Percentiles rank a stretch among this genome's conserved stretches.
Evolutionary conservation across 53 echinoderm and acorn worm species (phyloP).

Genomic region (Arbacia lixula): DNA sequence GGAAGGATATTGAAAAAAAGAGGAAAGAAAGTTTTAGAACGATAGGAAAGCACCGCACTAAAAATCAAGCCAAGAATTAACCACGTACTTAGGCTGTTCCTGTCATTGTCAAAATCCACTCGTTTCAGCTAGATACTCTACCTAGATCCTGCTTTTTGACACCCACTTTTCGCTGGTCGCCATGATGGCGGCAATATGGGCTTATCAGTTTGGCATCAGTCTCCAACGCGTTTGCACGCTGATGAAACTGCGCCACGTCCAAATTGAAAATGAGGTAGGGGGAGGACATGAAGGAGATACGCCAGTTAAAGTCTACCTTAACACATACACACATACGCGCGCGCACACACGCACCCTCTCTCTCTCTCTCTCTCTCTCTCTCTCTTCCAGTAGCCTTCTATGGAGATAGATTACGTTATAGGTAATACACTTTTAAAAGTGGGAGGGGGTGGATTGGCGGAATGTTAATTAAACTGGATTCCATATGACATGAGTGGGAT

Average conservation of each 20-base stretch:
- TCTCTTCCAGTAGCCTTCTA: too few relatives aligned
- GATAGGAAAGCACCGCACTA: slow-evolving; percentile 30
- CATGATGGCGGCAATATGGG: slow-evolving; percentile 8
- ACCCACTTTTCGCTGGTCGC: slow-evolving; percentile 11
- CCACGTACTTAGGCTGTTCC: slow-evolving; percentile 13
- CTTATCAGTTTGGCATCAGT: slow-evolving; percentile 40
- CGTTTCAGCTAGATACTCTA: slow-evolving; percentile 25
- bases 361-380: too few relatives aligned
- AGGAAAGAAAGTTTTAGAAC: too few relatives aligned
- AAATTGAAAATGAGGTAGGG: slow-evolving; percentile 39
- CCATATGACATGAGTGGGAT: too few relatives aligned
- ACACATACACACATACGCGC: too few relatives aligned
- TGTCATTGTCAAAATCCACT: slow-evolving; percentile 53
- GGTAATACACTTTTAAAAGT: too few relatives aligned
- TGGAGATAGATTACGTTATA: too few relatives aligned
- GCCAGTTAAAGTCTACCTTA: too few relatives aligned
- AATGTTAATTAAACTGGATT: too few relatives aligned
- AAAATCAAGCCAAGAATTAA: slow-evolving; percentile 45
- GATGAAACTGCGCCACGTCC: slow-evolving; percentile 26
- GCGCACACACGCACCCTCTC: too few relatives aligned
- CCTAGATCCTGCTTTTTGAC: slow-evolving; percentile 40
- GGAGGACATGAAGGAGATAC: background rate
- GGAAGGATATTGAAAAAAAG: slow-evolving; percentile 50
- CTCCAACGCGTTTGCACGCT: slow-evolving; percentile 4
- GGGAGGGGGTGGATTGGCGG: too few relatives aligned